Evolutionary conservation across 2,888 invertebrate species (phyloP), one percentile per base, ranked within the genome.

Genomic region (Drosophila mettleri): DNA sequence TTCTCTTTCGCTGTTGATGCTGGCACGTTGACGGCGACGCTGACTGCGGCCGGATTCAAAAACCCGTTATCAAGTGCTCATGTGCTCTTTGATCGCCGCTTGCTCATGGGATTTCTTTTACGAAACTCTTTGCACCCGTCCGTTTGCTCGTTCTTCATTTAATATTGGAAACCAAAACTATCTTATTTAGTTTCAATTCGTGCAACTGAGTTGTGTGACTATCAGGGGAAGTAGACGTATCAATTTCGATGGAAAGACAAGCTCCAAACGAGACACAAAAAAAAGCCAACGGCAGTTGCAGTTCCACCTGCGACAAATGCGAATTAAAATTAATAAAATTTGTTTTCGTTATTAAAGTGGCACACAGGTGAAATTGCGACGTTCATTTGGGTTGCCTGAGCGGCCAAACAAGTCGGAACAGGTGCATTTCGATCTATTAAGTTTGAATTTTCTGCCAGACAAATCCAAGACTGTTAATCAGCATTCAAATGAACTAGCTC

Each of bases 1-100:
- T 75, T 69, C 69, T 73, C 54, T 52, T 36, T 18, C 3, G 49
- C 24, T 31, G 39, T 18, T 33, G 24, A 49, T 60, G 57, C 39
- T 49, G 45, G 1, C 18, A 20, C 33, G 31, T 16, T 34, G 18
- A 52, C 64, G 57, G 38, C 51, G 49, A 43, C 62, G 51, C 38
- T 43, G 46, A 46, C 41, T 61, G 62, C 67, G 79, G 68, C 87
- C 86, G 82, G 85, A 82, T 82, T 86, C 64, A 61, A 60, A 82
- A 82, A 82, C 82, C 73, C 76, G 82, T 82, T 82, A 79, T 79
- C 55, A 74, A 65, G 67, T 80, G 76, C 46, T 68, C 62, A 52
- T 58, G 36, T 51, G 53, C 57, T 57, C 12, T 69, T 74, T 74
- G 63, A 66, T 80, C 60, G 54, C 46, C 49, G 61, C 49, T 63